A percentile compares a stretch with the other conserved stretches of the same genome.
Conservation (phyloP, 2,888 invertebrate genomes). For the Archaeoteleia sp. region DNA sequence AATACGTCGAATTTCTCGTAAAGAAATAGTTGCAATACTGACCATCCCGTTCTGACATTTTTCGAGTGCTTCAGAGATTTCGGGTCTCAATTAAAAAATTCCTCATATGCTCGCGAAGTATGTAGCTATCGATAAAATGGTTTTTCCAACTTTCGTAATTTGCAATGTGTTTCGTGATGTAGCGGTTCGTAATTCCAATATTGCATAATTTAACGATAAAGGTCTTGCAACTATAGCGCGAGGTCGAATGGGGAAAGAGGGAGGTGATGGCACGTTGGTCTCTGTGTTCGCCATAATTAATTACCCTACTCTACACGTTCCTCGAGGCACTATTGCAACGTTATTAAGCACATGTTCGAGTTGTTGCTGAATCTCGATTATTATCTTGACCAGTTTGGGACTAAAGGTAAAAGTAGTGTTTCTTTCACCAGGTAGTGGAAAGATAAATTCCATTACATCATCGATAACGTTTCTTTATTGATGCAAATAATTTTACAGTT, state of each 20-base stretch:
- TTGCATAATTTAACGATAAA: constrained; percentile 15
- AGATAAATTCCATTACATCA: constrained; percentile 16
- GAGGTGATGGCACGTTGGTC: constrained; percentile 27
- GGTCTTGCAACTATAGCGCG: constrained; percentile 1
- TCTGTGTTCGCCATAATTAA: constrained; percentile 30
- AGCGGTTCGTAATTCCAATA: not conserved
- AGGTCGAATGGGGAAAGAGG: constrained; percentile 8
- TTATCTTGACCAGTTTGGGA: constrained; percentile 38
- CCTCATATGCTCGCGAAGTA: not conserved
- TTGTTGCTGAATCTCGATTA: constrained; percentile 28
- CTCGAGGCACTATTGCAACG: constrained; percentile 12
- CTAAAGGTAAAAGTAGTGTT: constrained; percentile 10
- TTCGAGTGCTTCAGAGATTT: constrained; percentile 3
- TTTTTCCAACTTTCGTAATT: constrained; percentile 14
- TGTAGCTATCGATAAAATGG: not conserved
- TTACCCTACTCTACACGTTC: constrained; percentile 22
- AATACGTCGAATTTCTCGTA: too few relatives aligned
- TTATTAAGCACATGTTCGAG: constrained; percentile 34
- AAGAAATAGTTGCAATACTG: too few relatives aligned
- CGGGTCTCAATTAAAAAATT: constrained; percentile 12
- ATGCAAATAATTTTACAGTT: too few relatives aligned
- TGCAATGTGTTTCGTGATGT: constrained; percentile 1
- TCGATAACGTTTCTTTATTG: constrained; percentile 25
- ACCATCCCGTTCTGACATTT: constrained; percentile 7
- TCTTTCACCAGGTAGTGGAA: not conserved